phyloP scores from a whole-genome alignment of 23 tunicate genomes.

The Styela plicata region DNA sequence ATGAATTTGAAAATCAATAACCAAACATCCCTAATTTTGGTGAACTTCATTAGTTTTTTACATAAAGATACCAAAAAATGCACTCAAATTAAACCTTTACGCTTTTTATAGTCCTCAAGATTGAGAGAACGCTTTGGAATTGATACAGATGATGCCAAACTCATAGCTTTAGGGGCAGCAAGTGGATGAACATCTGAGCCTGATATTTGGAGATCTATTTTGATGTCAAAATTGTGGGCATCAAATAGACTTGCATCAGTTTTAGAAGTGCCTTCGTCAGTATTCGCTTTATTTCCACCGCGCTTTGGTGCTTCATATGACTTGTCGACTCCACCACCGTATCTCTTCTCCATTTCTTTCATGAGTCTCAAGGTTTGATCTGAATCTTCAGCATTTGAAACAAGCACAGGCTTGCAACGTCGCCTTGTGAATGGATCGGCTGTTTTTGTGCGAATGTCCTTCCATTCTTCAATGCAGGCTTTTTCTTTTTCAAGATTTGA shows the following conservation, averaged over 20 bases:
- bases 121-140: slow-evolving; percentile 76
- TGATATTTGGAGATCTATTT: slow-evolving; percentile 75
- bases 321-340: slow-evolving; percentile 21
- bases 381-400: slow-evolving; percentile 84
- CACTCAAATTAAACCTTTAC: slow-evolving; percentile 75
- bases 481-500: slow-evolving; percentile 76
- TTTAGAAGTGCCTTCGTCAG: slow-evolving; percentile 15
- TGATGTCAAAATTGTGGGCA: slow-evolving; percentile 92
- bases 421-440: slow-evolving; percentile 94
- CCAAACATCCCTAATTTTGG: no score
- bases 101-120: slow-evolving; percentile 79
- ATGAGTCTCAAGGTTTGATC: slow-evolving; percentile 81
- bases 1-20: no score
- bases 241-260: slow-evolving; percentile 58
- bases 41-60: no score
- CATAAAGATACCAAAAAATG: no score
- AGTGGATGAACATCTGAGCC: slow-evolving; percentile 50
- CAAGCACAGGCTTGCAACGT: slow-evolving; percentile 92
- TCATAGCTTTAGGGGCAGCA: slow-evolving; percentile 68
- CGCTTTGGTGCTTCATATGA: slow-evolving; percentile 26
- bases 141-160: slow-evolving; percentile 21
- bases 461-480: slow-evolving; percentile 89
- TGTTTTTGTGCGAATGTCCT: slow-evolving; percentile 38
- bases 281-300: not conserved
- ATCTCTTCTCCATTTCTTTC: slow-evolving; percentile 79